A percentile compares a stretch with the other conserved stretches of the same genome.
phyloP scores from a whole-genome alignment of 1,140 invertebrate genomes.

The Macrostomum lignano region DNA sequence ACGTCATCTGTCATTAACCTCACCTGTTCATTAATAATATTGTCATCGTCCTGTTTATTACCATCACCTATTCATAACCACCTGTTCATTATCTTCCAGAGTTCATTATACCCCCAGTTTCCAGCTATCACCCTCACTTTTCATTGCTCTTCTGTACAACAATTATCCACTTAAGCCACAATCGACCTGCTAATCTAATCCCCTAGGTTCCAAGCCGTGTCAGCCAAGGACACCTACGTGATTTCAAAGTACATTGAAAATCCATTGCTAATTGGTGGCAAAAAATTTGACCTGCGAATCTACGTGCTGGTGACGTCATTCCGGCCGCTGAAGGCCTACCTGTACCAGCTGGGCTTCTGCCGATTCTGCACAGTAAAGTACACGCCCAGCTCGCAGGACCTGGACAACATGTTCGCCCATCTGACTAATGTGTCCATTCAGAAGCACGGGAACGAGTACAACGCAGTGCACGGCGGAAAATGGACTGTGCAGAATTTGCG shows the following conservation, averaged over 20 bases:
- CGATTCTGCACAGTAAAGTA: conserved; percentile 53
- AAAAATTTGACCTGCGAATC: conserved; percentile 74
- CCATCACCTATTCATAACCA: too few species aligned
- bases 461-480: conserved; percentile 70
- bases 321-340: conserved; percentile 40
- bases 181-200: too few species aligned
- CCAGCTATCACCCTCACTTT: too few species aligned
- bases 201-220: background rate
- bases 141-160: too few species aligned
- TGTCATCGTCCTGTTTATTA: too few species aligned
- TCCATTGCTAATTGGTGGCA: conserved; percentile 64
- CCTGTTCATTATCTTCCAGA: too few species aligned
- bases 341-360: conserved; percentile 41
- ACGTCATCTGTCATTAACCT: too few species aligned
- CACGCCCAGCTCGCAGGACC: conserved; percentile 33
- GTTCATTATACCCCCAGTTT: too few species aligned
- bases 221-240: conserved; percentile 25
- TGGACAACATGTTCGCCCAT: conserved; percentile 58
- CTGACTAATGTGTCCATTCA: conserved; percentile 61
- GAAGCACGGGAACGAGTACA: conserved; percentile 71
- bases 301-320: conserved; percentile 82
- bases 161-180: too few species aligned
- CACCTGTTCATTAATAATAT: too few species aligned
- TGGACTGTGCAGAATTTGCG: conserved; percentile 64
- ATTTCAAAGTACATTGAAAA: conserved; percentile 69